phyloP scores from a whole-genome alignment of 2,888 invertebrate species.

The Sepiola atlantica region DNA sequence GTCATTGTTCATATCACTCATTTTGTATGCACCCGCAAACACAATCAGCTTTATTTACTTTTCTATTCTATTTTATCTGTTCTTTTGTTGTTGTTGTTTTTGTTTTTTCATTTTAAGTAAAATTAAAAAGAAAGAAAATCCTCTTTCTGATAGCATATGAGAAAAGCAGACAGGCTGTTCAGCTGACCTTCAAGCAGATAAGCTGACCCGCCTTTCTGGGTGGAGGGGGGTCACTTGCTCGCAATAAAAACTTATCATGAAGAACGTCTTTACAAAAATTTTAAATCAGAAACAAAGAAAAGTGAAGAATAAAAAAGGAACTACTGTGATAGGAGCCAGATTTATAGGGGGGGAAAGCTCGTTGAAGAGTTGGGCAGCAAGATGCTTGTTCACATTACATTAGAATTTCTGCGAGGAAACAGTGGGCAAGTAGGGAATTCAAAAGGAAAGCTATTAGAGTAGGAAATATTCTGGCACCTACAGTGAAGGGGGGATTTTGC shows the following conservation, averaged over 20 bases:
- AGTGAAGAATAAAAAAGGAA: not conserved
- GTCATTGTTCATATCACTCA: not conserved
- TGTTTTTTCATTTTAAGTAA: not conserved
- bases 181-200: not conserved
- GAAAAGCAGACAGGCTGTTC: not conserved
- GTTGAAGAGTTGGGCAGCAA: too few relatives aligned
- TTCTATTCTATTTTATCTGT: not conserved
- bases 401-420: too few relatives aligned
- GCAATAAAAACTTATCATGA: not conserved
- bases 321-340: too few relatives aligned
- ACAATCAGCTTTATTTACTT: not conserved
- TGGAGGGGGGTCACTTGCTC: not conserved
- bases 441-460: too few relatives aligned
- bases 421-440: too few relatives aligned
- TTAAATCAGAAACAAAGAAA: not conserved
- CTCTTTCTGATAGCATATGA: not conserved
- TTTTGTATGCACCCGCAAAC: not conserved
- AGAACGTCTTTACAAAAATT: not conserved
- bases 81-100: not conserved
- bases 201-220: not conserved
- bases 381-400: too few relatives aligned
- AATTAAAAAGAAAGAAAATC: not conserved
- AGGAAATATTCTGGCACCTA: too few relatives aligned
- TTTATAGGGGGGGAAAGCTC: too few relatives aligned
- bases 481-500: too few relatives aligned